These are phyloP conservation scores for Drosophila orena DNA, from an alignment of 1,140 invertebrate species.

Conservation along the genomic window DNA sequence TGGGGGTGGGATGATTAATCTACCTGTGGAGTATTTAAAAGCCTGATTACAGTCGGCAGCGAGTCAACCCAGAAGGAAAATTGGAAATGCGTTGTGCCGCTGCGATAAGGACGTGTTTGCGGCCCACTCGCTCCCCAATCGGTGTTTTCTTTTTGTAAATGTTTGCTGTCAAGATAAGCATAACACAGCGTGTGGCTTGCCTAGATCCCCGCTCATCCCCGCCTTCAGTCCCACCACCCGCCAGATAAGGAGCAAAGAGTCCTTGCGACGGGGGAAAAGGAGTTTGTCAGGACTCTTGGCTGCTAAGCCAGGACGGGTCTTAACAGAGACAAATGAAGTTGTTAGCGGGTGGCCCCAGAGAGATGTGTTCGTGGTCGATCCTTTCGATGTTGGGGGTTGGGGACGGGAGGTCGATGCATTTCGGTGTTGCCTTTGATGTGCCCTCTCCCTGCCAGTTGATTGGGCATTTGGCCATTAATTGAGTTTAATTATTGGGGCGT, in stretches of 20 bases:
- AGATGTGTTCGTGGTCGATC: conserved; percentile 13
- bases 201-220: conserved; percentile 26
- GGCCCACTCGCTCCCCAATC: conserved; percentile 5
- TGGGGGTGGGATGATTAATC: conserved; percentile 68
- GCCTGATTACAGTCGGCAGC: conserved; percentile 30
- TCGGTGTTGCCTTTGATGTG: conserved; percentile 69
- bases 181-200: conserved; percentile 73
- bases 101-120: conserved; percentile 46
- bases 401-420: conserved; percentile 39
- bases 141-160: conserved; percentile 74
- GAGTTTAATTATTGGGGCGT: conserved; percentile 73
- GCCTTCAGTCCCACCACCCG: background rate
- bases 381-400: background rate
- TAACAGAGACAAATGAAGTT: conserved; percentile 81
- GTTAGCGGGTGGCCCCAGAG: conserved; percentile 53
- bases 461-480: conserved; percentile 73
- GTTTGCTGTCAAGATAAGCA: conserved; percentile 82
- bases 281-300: conserved; percentile 49
- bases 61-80: conserved; percentile 52
- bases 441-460: conserved; percentile 51
- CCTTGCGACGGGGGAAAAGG: conserved; percentile 12
- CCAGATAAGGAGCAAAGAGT: background rate
- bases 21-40: conserved; percentile 81
- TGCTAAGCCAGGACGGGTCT: conserved; percentile 53
- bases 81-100: conserved; percentile 66